Evolutionary conservation across 2,113 vertebrate genomes (phyloP).

Genomic region (Chaenogobius annularis): DNA sequence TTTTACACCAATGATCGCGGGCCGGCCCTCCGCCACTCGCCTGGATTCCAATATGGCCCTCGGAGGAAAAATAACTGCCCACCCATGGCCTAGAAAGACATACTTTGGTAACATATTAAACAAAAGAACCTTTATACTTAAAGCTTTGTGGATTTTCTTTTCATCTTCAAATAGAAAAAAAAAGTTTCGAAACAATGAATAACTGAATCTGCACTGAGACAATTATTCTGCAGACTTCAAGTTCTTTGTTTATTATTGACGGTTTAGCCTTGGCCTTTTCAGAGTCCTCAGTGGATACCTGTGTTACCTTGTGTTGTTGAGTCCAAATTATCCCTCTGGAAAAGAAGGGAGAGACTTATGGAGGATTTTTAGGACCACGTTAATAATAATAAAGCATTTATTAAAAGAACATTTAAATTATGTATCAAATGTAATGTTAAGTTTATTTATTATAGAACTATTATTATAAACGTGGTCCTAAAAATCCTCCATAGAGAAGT

Average conservation of each 20-base stretch:
- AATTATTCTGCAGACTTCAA: conserved; percentile 45
- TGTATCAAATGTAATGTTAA: too few relatives aligned
- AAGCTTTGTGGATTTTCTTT: not conserved
- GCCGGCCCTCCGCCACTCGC: too few relatives aligned
- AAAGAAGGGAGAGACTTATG: too few relatives aligned
- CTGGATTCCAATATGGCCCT: too few relatives aligned
- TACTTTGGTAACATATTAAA: not conserved
- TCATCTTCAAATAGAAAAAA: not conserved
- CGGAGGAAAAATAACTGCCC: too few relatives aligned
- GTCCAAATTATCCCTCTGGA: conserved; percentile 34
- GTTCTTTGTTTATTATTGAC: conserved; percentile 52
- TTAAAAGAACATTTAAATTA: too few relatives aligned
- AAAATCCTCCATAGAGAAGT: not conserved
- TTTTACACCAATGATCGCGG: too few relatives aligned
- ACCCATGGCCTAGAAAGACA: too few relatives aligned
- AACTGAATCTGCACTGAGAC: conserved; percentile 48
- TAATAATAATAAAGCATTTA: too few relatives aligned
- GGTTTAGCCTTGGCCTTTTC: conserved; percentile 58
- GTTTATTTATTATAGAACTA: too few relatives aligned
- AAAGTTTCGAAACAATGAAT: not conserved
- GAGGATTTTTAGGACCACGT: too few relatives aligned
- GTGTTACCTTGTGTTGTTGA: conserved; percentile 48
- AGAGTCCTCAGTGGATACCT: conserved; percentile 45
- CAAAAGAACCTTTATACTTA: not conserved
- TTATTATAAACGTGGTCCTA: too few relatives aligned